Percentiles rank a stretch among this genome's conserved stretches.
Evolutionary conservation across 2,888 invertebrate species (phyloP).

Genomic region (Trissoscelio sp.): DNA sequence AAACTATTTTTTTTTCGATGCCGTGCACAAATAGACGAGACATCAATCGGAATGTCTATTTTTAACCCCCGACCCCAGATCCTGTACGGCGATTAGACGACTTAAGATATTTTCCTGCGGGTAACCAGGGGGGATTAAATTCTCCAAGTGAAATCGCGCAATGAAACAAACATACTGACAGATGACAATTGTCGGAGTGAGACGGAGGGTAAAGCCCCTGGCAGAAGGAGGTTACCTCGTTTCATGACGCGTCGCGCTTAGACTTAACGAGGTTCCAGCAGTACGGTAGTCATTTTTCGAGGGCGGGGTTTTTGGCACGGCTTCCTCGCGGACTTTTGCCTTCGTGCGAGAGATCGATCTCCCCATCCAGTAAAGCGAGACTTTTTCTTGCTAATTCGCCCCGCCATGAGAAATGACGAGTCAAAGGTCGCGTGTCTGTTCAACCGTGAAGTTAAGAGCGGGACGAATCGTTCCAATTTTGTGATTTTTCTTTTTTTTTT

Average conservation of each 20-base stretch:
- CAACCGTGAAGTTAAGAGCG: conserved; percentile 1
- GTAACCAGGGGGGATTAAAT: conserved; percentile 34
- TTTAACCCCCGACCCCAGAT: background rate
- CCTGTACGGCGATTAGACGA: conserved; percentile 24
- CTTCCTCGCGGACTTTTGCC: conserved; percentile 41
- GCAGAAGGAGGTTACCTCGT: conserved; percentile 73
- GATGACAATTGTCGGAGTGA: conserved; percentile 55
- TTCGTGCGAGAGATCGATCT: conserved; percentile 53
- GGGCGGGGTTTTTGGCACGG: conserved; percentile 65
- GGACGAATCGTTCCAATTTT: conserved; percentile 41
- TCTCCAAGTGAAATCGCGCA: conserved; percentile 9
- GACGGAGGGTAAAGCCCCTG: conserved; percentile 64
- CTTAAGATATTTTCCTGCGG: conserved; percentile 27
- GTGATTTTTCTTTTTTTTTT: background rate
- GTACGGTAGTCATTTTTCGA: conserved; percentile 67
- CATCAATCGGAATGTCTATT: conserved; percentile 5
- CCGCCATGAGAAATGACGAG: conserved; percentile 25
- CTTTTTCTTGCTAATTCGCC: conserved; percentile 31
- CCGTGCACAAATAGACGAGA: background rate
- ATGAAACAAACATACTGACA: conserved; percentile 32
- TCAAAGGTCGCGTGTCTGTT: conserved; percentile 43
- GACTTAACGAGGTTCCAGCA: conserved; percentile 71
- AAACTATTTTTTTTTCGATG: background rate
- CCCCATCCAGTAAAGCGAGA: conserved; percentile 21
- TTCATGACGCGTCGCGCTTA: conserved; percentile 68